Conservation (phyloP, 1,140 invertebrate genomes). For the Seison nebaliae region DNA sequence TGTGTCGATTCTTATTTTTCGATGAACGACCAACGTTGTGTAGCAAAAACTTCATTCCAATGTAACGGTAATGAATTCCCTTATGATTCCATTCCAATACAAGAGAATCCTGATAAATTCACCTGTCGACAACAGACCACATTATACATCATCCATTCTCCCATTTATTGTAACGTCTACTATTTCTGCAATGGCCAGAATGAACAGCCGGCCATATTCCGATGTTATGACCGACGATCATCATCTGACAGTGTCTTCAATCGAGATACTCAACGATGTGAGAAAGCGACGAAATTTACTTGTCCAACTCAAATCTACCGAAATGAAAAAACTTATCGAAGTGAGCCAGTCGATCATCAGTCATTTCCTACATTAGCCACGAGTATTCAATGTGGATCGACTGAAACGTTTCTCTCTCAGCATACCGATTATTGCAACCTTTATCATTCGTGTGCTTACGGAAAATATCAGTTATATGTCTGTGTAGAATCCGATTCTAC, state of each 20-base stretch:
- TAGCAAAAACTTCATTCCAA: background rate
- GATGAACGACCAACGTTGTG: background rate
- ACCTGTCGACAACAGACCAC: slow-evolving; percentile 1
- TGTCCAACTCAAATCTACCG: slow-evolving; percentile 1
- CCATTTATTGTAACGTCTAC: slow-evolving; percentile 8
- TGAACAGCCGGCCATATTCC: background rate
- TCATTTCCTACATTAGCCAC: slow-evolving; percentile 1
- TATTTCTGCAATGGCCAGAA: slow-evolving; percentile 8
- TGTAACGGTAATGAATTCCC: slow-evolving; percentile 3
- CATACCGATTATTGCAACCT: slow-evolving; percentile 12
- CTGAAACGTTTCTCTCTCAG: slow-evolving; percentile 7
- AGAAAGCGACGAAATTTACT: background rate
- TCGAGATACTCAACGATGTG: background rate
- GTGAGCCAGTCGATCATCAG: slow-evolving; percentile 4
- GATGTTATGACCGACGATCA: slow-evolving; percentile 5
- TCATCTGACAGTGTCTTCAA: slow-evolving; percentile 4
- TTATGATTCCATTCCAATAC: slow-evolving; percentile 4
- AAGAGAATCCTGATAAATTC: slow-evolving; percentile 1
- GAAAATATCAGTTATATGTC: slow-evolving; percentile 12
- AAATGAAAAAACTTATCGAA: slow-evolving; percentile 3
- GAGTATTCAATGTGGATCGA: background rate
- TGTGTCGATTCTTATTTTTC: slow-evolving; percentile 5
- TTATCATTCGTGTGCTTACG: slow-evolving; percentile 8
- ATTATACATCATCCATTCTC: slow-evolving; percentile 3
- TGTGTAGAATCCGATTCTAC: slow-evolving; percentile 1